phyloP scores from a whole-genome alignment of 2,797 vertebrate species.

The Rhinoraja longicauda region DNA sequence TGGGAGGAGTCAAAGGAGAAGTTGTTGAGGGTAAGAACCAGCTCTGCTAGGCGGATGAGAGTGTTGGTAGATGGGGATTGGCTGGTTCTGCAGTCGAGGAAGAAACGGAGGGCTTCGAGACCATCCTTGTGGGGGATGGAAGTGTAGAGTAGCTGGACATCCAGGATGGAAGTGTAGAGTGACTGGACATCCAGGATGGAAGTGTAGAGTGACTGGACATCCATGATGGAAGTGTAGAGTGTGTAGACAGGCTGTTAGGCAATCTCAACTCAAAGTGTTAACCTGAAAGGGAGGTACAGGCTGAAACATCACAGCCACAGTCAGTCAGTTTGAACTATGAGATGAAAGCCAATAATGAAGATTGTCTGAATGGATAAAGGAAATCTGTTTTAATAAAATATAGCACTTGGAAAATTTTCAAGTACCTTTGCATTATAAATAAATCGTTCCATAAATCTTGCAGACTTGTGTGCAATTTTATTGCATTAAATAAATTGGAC shows the following conservation, averaged over 20 bases:
- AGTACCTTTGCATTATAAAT: neutral
- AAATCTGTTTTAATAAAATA: neutral
- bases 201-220: too few relatives aligned
- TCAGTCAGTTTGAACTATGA: neutral
- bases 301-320: neutral
- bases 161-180: too few relatives aligned
- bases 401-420: neutral
- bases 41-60: too few relatives aligned
- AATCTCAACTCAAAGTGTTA: neutral
- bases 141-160: too few relatives aligned
- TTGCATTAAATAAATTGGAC: constrained; percentile 12
- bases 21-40: too few relatives aligned
- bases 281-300: neutral
- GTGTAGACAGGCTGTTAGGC: neutral
- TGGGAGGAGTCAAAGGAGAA: too few relatives aligned
- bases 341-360: neutral
- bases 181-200: too few relatives aligned
- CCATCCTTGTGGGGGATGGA: too few relatives aligned
- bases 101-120: too few relatives aligned
- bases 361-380: neutral
- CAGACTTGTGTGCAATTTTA: neutral
- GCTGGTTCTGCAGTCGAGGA: too few relatives aligned
- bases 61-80: too few relatives aligned
- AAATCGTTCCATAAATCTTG: neutral
- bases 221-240: too few relatives aligned